Conservation (phyloP, 30 jellyfish, hydroid and myxozoan species). For the Cassiopea andromeda region DNA sequence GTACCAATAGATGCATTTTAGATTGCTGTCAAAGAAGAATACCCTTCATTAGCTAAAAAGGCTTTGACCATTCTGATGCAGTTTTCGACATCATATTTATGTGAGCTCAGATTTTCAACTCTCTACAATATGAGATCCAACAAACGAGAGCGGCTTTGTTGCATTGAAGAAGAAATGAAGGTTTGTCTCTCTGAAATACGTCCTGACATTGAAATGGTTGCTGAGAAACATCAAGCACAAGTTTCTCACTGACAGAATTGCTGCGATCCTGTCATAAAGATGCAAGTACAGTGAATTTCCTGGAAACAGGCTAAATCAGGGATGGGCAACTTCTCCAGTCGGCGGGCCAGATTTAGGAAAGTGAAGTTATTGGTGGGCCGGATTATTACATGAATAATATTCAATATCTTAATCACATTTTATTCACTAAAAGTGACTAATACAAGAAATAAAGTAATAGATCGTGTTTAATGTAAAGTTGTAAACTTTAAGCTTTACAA, state of each 20-base stretch:
- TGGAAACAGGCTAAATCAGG: no score
- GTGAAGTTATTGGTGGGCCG: no score
- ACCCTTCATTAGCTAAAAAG: background rate
- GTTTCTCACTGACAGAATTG: background rate
- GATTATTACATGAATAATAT: no score
- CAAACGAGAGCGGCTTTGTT: background rate
- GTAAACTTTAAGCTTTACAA: no score
- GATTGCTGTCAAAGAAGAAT: background rate
- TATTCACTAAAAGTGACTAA: no score
- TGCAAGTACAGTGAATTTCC: no score
- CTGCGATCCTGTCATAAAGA: no score
- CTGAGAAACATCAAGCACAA: background rate
- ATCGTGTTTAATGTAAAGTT: no score
- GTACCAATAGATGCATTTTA: background rate
- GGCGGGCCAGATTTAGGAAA: no score
- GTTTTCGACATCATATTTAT: background rate
- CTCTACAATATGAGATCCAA: background rate
- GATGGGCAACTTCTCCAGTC: no score
- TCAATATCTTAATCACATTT: no score
- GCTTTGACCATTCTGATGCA: background rate
- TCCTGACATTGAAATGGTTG: background rate
- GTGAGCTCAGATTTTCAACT: background rate
- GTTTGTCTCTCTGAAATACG: background rate
- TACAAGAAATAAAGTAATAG: no score
- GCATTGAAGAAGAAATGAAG: background rate